These are phyloP conservation scores for Barnardius zonarius DNA, from an alignment of 2,113 vertebrate species.

Conservation along the genomic window DNA sequence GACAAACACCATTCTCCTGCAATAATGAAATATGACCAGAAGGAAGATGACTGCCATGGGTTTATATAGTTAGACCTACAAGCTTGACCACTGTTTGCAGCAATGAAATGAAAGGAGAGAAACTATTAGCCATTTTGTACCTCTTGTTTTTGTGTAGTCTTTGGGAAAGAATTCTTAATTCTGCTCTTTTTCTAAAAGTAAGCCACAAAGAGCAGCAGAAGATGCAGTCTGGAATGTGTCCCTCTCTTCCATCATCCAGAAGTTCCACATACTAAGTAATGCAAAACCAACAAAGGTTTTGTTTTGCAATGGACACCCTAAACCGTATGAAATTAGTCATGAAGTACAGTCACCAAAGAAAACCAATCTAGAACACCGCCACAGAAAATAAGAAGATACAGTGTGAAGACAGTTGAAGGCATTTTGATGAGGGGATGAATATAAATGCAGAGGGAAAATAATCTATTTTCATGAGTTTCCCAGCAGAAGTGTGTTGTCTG, in stretches of 20 bases:
- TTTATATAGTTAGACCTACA: background rate
- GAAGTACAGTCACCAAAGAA: background rate
- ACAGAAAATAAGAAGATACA: background rate
- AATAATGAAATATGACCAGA: background rate
- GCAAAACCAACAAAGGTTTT: background rate
- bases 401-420: background rate
- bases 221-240: background rate
- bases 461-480: background rate
- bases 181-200: background rate
- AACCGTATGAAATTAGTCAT: background rate
- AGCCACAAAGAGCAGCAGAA: background rate
- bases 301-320: background rate
- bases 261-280: background rate
- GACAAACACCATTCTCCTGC: background rate
- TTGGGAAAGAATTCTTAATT: background rate
- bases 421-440: background rate
- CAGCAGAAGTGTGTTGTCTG: background rate
- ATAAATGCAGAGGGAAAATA: background rate
- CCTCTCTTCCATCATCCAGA: background rate
- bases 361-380: background rate
- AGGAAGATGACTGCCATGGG: background rate
- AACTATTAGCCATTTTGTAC: background rate
- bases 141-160: background rate
- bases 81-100: background rate
- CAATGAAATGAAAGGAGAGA: background rate